Conservation (phyloP, 23 tunicate genomes). For the Botrylloides violaceus region DNA sequence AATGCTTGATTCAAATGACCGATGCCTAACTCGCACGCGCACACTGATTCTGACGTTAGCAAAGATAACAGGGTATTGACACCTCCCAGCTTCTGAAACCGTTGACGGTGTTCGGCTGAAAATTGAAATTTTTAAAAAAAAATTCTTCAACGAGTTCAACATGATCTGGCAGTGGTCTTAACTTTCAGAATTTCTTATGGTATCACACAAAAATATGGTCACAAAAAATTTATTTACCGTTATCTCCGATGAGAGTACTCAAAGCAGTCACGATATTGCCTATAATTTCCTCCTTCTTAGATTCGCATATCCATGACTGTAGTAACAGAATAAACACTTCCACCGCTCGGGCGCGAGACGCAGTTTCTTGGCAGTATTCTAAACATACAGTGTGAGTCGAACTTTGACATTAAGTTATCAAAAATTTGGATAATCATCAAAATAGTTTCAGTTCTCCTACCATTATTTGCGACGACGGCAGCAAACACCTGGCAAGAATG, state of each 20-base stretch:
- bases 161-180: too few relatives aligned
- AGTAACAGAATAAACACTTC: slow-evolving; percentile 7
- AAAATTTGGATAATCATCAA: too few relatives aligned
- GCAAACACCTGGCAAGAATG: slow-evolving; percentile 8
- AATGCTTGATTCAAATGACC: slow-evolving; percentile 14
- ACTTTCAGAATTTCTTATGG: too few relatives aligned
- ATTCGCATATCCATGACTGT: neutral
- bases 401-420: too few relatives aligned
- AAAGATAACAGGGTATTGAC: neutral
- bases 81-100: slow-evolving; percentile 19
- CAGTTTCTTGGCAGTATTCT: slow-evolving; percentile 10
- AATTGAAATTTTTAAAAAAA: too few relatives aligned
- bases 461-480: slow-evolving; percentile 1
- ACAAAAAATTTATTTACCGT: slow-evolving; percentile 1
- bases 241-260: slow-evolving; percentile 10
- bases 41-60: neutral
- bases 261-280: slow-evolving; percentile 10
- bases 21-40: neutral
- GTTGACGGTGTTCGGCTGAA: slow-evolving; percentile 4
- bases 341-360: neutral
- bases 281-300: neutral
- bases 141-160: too few relatives aligned
- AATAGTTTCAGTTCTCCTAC: slow-evolving; percentile 5
- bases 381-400: too few relatives aligned
- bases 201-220: neutral